Percentiles rank a stretch among this genome's conserved stretches.
These are phyloP conservation scores for Drosophila murphyi DNA, from an alignment of 1,140 invertebrate genomes.

Conservation along the genomic window DNA sequence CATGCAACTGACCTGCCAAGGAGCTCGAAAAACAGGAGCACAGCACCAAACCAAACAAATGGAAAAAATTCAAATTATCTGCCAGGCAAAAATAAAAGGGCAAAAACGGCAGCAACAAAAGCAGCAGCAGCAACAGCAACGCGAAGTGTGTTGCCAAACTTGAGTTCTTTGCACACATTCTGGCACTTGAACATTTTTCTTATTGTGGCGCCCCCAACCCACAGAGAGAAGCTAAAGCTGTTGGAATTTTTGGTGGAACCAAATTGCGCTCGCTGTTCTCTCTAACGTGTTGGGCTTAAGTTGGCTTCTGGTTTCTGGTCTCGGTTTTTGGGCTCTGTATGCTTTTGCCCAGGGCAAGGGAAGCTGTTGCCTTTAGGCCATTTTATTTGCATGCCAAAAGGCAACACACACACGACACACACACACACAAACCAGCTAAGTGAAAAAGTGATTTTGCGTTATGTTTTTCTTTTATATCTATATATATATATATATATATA, in stretches of 20 bases:
- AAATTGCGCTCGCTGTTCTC: slow-evolving; percentile 74
- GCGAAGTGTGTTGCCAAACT: slow-evolving; percentile 71
- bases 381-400: slow-evolving; percentile 82
- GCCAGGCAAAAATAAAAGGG: slow-evolving; percentile 55
- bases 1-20: slow-evolving; percentile 72
- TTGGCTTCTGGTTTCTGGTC: slow-evolving; percentile 75
- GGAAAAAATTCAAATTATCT: slow-evolving; percentile 81
- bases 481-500: background rate
- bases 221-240: background rate
- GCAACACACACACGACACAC: slow-evolving; percentile 36
- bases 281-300: slow-evolving; percentile 82
- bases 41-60: slow-evolving; percentile 74
- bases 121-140: slow-evolving; percentile 10
- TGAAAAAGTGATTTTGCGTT: slow-evolving; percentile 74
- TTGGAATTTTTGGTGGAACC: slow-evolving; percentile 50
- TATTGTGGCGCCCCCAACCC: slow-evolving; percentile 50
- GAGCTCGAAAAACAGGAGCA: background rate
- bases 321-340: slow-evolving; percentile 40
- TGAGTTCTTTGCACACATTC: slow-evolving; percentile 82
- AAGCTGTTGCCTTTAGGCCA: slow-evolving; percentile 35
- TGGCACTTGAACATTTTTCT: slow-evolving; percentile 81
- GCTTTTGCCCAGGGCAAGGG: slow-evolving; percentile 2
- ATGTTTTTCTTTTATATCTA: slow-evolving; percentile 34
- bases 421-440: slow-evolving; percentile 59
- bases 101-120: slow-evolving; percentile 45